phyloP scores from a whole-genome alignment of 2,888 invertebrate genomes.

The Hetaerina titia region DNA sequence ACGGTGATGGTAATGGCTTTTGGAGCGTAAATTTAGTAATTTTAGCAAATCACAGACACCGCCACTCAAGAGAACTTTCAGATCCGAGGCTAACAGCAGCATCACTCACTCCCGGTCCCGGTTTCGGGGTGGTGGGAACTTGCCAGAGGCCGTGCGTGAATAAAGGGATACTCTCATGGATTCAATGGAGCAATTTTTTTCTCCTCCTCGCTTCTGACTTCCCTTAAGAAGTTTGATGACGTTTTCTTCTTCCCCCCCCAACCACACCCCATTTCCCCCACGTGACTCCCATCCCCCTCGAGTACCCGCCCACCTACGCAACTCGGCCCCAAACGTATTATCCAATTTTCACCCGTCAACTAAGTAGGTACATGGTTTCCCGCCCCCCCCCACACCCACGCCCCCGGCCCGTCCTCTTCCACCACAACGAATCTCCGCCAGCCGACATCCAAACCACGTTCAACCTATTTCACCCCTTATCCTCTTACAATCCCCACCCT shows the following conservation, averaged over 20 bases:
- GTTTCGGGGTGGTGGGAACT: not conserved
- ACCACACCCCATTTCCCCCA: not conserved
- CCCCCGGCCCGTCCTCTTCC: not conserved
- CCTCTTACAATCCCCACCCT: too few relatives aligned
- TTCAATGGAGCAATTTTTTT: not conserved
- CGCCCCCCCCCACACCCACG: not conserved
- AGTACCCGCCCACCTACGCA: not conserved
- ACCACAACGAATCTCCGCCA: not conserved
- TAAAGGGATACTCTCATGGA: not conserved
- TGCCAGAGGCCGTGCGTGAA: not conserved
- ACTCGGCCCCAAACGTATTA: not conserved
- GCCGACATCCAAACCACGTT: not conserved
- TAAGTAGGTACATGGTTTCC: too few relatives aligned
- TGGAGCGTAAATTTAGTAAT: not conserved
- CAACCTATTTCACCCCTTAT: not conserved
- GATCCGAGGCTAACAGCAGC: too few relatives aligned
- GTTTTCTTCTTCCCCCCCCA: not conserved
- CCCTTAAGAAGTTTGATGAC: constrained; percentile 7
- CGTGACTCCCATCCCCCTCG: not conserved
- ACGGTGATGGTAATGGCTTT: not conserved
- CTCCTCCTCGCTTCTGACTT: not conserved
- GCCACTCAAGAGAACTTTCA: too few relatives aligned
- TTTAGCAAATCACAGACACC: not conserved
- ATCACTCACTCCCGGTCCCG: too few relatives aligned
- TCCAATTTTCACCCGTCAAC: not conserved